Conservation (phyloP, 2,113 vertebrate species). For the Gracilinanus agilis region DNA sequence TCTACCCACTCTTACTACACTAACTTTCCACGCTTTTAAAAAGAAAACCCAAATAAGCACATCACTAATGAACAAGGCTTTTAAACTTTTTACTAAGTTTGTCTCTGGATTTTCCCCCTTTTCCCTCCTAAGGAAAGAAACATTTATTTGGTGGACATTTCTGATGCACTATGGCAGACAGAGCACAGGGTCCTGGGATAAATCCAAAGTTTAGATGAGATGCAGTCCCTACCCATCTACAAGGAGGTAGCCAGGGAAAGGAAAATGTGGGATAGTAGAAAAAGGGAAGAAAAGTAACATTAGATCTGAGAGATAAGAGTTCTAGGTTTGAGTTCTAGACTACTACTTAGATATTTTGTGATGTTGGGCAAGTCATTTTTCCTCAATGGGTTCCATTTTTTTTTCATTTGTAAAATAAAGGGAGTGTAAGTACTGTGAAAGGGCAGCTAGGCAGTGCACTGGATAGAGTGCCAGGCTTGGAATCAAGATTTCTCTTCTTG, state of each 20-base stretch:
- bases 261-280: background rate
- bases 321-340: background rate
- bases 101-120: constrained; percentile 32
- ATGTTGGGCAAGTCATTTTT: background rate
- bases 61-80: background rate
- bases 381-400: background rate
- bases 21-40: background rate
- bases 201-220: background rate
- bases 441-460: too few species aligned
- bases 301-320: background rate
- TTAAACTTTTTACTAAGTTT: constrained; percentile 69
- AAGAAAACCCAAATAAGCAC: background rate
- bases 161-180: background rate
- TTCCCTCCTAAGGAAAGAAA: constrained; percentile 32
- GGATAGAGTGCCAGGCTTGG: too few species aligned
- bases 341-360: background rate
- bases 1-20: background rate
- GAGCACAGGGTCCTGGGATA: background rate
- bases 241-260: background rate
- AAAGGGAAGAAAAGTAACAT: background rate
- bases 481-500: too few species aligned
- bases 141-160: background rate
- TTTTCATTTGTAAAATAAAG: background rate
- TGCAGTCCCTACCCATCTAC: background rate
- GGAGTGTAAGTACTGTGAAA: background rate